Conservation (phyloP, 2,797 vertebrate genomes). For the Sternarchorhynchus goeldii region DNA sequence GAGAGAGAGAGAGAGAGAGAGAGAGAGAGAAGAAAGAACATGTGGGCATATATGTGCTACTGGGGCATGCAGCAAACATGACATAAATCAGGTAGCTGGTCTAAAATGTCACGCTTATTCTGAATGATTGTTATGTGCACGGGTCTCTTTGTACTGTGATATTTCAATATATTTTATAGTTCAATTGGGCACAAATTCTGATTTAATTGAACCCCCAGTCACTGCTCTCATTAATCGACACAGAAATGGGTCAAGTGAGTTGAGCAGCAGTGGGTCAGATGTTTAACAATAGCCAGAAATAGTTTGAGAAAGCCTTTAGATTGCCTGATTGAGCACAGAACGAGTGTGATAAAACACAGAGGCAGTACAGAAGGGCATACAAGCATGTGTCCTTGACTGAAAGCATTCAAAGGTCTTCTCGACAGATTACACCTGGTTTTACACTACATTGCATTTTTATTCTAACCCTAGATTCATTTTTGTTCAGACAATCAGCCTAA, state of each 20-base stretch:
- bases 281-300: slow-evolving; percentile 8
- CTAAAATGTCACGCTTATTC: neutral
- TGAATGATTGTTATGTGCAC: slow-evolving; percentile 14
- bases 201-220: slow-evolving; percentile 31
- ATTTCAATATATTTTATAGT: neutral
- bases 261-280: slow-evolving; percentile 8
- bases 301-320: neutral
- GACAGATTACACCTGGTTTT: no score
- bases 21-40: slow-evolving; percentile 65
- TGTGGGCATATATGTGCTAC: slow-evolving; percentile 62
- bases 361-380: no score
- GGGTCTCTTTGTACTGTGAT: slow-evolving; percentile 14
- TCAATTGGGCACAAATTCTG: slow-evolving; percentile 34
- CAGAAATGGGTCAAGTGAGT: slow-evolving; percentile 6
- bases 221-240: slow-evolving; percentile 12
- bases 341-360: no score
- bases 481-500: neutral
- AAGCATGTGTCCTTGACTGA: no score
- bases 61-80: slow-evolving; percentile 25
- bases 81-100: slow-evolving; percentile 18
- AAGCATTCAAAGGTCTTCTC: no score
- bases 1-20: slow-evolving; percentile 62
- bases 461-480: no score
- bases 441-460: no score
- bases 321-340: neutral